Base-by-base conservation (phyloP, 2,888 invertebrate genomes). In the Thecocarcelia acutangulata region DNA sequence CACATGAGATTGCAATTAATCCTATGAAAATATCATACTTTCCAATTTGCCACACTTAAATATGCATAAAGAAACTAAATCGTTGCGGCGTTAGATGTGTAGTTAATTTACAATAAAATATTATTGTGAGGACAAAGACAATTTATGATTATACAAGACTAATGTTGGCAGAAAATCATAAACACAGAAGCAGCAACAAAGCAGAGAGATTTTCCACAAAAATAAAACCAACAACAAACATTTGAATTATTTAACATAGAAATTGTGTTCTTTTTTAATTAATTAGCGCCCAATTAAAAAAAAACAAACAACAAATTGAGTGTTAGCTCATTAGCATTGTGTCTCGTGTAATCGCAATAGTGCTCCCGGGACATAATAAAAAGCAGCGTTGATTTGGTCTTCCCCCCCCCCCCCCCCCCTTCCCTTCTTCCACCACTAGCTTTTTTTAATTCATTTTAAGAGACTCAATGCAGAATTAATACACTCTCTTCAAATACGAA, bases 251-350 rank as follows among this genome's bases (percentile, higher is more conserved):
- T 44, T 44, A 44, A 50, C 24, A 50, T 3, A 42, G 46, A 48
- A 52, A 42, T 9, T 17, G 24, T 46, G 42, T 37, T 33, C 19
- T 21, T 69, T 44, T 15, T 58, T 50, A 17, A 61, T 61, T 61
- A 59, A 80, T 76, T 72, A 72, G 42, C 68, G 56, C 46, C 46
- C 48, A 76, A 76, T 76, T 75, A 68, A 37, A 72, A 68, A 48
- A 73, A 61, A 58, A 77, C 68, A 66, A 56, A 33, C 1, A 33
- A 33, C 8, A 33, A 24, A 33, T 33, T 33, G 4, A 8, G 33
- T 8, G 9, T 8, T 33, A 1, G 33, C 9, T 28, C 33, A 8
- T 33, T 8, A 3, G 33, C 4, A 8, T 33, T 33, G 3, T 33
- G 33, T 33, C 33, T 33, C 33, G 33, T 33, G 24, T 33, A 33